Percentiles rank a stretch among this genome's conserved stretches.
These are phyloP conservation scores for Nephotettix cincticeps DNA, from an alignment of 1,140 invertebrate genomes.

Conservation along the genomic window DNA sequence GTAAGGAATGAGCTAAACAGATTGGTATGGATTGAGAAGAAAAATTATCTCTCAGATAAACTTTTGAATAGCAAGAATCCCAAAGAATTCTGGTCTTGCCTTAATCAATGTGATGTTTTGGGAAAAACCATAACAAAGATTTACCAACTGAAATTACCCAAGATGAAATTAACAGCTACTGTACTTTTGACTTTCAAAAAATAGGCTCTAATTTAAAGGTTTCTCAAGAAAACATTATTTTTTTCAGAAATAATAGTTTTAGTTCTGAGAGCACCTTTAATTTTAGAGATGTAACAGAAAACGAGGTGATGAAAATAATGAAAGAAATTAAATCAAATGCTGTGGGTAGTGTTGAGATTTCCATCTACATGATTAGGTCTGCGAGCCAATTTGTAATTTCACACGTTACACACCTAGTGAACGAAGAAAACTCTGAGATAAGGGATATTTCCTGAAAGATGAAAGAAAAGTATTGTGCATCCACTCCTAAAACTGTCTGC, in stretches of 20 bases:
- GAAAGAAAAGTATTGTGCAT: no score
- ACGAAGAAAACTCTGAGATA: no score
- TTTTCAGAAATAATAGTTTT: not conserved
- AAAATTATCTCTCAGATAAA: slow-evolving; percentile 1
- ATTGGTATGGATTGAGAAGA: not conserved
- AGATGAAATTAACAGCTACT: no score
- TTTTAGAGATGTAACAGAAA: not conserved
- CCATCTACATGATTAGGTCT: no score
- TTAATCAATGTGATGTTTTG: not conserved
- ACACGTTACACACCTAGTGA: no score
- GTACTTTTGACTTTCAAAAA: no score
- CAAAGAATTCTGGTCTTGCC: not conserved
- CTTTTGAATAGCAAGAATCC: not conserved
- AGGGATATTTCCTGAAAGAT: no score
- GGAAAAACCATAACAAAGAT: not conserved
- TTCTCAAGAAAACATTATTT: not conserved
- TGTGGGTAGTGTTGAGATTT: no score
- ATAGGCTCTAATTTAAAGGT: no score
- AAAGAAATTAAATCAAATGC: slow-evolving; percentile 2
- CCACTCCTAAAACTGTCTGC: no score
- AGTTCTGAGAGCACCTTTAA: not conserved
- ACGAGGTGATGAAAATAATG: not conserved
- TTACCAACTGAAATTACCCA: no score
- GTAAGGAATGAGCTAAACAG: not conserved
- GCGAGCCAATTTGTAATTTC: no score